Evolutionary conservation across 2,113 vertebrate species (phyloP), one percentile per base, ranked within the genome.

Genomic region (Ailuropoda melanoleuca): DNA sequence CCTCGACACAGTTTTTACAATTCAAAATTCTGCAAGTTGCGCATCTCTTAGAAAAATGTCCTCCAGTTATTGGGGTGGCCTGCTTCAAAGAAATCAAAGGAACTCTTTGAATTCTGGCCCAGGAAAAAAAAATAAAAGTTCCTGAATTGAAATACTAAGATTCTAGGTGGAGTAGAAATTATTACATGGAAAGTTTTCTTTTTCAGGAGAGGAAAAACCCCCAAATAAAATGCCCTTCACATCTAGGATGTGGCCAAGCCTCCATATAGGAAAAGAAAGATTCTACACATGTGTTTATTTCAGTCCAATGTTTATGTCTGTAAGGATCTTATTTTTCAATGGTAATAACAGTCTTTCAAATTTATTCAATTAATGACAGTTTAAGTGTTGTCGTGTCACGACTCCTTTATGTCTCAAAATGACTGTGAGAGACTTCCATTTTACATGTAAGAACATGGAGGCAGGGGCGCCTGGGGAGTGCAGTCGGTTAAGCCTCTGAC

Each of bases 91-190:
- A 90, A 94, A 88, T 88, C 34, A 90, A 95, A 91, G 56, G 56
- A 84, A n/a, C 50, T 78, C 46, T 72, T 91, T 58, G 81, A 97
- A 93, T 64, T 85, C 58, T 81, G 68, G 11, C 19, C 62, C 43
- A 80, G 87, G 62, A 74, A 11, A 39, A 96, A 85, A 50, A 77
- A n/a, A 46, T 21, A 39, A 93, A 92, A 34, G 24, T 31, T 92
- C 46, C 90, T 88, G 31, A 94, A 53, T n/a, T 93, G n/a, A 90
- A 94, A 90, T 88, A 64, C n/a, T 48, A 90, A 90, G 43, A 64
- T 18, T 64, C 46, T 86, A 39, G 75, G n/a, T 80, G 60, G 48
- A 39, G 70, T 60, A 75, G 56, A 12, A 87, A 90, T 83, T 43
- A 53, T 58, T 39, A 77, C 75, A 88, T 31, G 46, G 87, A 60